Base-by-base conservation (phyloP, 2,113 vertebrate genomes). In the Telmatochromis sp. region DNA sequence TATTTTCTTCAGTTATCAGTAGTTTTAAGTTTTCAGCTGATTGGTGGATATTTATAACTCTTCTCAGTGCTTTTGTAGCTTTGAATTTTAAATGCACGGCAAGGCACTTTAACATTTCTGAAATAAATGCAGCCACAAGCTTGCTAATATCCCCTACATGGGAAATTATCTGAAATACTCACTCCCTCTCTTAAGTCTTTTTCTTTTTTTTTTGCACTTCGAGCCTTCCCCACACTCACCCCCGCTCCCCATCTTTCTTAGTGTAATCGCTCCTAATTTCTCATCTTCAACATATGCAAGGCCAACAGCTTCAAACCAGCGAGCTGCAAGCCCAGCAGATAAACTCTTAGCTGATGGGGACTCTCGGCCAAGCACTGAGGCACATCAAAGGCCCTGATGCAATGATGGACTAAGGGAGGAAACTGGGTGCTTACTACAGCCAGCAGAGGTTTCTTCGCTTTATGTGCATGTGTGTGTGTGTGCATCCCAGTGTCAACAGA, bases 371-470 rank as follows among this genome's bases (percentile, higher is more conserved):
- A 75, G 86, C 68, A 21, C 47, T 37, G 68, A 85, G 53, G 73
- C 78, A 85, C 89, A 93, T 93, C 89, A 94, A 93, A 93, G 93
- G 53, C 17, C 55, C 86, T 94, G 93, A 95, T 91, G 94, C 93
- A 94, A 94, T 3, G 47, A 17, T 50, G 54, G 82, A 73, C 81
- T 53, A 19, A 51, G 51, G 58, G 73, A 86, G 89, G 94, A 94
- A 95, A 95, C 86, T 50, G 89, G 68, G 50, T 53, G 90, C 90
- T 92, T 89, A 86, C 63, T 88, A 87, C 71, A 90, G 86, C 90
- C 88, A 87, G 94, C 90, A 79, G 83, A 47, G 54, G 83, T 79
- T 87, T 63, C 17, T 37, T 51, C 3, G 0, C 75, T 87, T 2
- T 65, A 4, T 31, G 42, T 45, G 40, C 13, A 13, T 71, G 21